Percentiles rank a stretch among this genome's conserved stretches.
These are phyloP conservation scores for Gryllus bimaculatus DNA, from an alignment of 1,140 invertebrate genomes.

Conservation along the genomic window DNA sequence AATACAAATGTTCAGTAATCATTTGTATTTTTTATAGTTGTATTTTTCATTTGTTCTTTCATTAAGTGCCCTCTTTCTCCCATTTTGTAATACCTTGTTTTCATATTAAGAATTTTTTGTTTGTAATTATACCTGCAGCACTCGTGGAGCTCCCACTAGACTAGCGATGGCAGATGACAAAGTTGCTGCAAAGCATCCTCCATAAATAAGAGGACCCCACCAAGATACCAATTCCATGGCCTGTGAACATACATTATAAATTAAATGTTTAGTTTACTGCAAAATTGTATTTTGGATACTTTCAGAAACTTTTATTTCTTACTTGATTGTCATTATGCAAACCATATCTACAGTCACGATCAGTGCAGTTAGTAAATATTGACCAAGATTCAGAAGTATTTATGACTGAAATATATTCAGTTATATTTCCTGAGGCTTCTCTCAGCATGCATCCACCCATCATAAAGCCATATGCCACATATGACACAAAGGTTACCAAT, in stretches of 20 bases:
- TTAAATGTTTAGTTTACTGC: not conserved
- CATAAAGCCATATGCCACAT: slow-evolving; percentile 41
- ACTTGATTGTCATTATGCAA: slow-evolving; percentile 39
- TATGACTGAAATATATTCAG: slow-evolving; percentile 23
- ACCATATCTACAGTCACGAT: slow-evolving; percentile 34
- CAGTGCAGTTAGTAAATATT: slow-evolving; percentile 25
- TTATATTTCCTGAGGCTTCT: slow-evolving; percentile 35
- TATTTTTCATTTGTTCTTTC: too few relatives aligned
- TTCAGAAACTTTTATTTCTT: not conserved
- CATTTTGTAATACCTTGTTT: too few relatives aligned
- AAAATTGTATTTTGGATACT: not conserved
- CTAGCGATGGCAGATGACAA: slow-evolving; percentile 55
- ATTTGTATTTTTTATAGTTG: too few relatives aligned
- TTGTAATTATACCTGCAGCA: slow-evolving; percentile 27
- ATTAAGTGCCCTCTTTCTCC: too few relatives aligned
- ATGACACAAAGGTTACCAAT: slow-evolving; percentile 41
- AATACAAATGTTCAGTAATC: too few relatives aligned
- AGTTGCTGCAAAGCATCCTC: slow-evolving; percentile 57
- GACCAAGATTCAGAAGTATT: slow-evolving; percentile 16
- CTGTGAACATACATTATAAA: slow-evolving; percentile 24
- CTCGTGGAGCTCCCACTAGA: slow-evolving; percentile 51
- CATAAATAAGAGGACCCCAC: slow-evolving; percentile 45
- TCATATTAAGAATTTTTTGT: too few relatives aligned
- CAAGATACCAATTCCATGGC: slow-evolving; percentile 49
- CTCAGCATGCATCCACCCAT: slow-evolving; percentile 36